Evolutionary conservation across 2,113 vertebrate species (phyloP).

Genomic region (Stigmatopora argus): DNA sequence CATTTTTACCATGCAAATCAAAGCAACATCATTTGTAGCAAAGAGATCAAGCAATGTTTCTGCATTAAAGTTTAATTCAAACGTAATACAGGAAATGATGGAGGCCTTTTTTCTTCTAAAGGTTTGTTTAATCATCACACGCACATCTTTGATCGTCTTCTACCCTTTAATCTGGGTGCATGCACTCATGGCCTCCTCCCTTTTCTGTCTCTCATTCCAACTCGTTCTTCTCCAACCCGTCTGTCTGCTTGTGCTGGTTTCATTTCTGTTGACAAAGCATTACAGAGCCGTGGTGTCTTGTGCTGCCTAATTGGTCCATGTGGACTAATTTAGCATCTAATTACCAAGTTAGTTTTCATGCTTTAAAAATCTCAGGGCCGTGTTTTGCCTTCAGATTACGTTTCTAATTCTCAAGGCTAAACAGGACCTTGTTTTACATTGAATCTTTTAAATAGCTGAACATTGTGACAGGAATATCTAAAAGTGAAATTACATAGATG

Average conservation of each 20-base stretch:
- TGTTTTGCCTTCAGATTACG: constrained; percentile 58
- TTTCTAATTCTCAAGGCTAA: constrained; percentile 52
- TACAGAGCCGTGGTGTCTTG: constrained; percentile 67
- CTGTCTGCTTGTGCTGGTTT: constrained; percentile 65
- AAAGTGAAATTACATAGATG: constrained; percentile 24
- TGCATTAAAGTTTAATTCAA: constrained; percentile 72
- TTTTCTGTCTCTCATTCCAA: constrained; percentile 55
- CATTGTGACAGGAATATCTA: constrained; percentile 33
- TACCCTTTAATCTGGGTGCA: constrained; percentile 72
- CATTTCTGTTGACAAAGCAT: constrained; percentile 76
- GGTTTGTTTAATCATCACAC: constrained; percentile 74
- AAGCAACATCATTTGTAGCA: constrained; percentile 68
- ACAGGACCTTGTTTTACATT: constrained; percentile 41
- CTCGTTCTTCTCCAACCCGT: constrained; percentile 57
- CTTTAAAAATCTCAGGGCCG: constrained; percentile 67
- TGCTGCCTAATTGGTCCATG: constrained; percentile 77
- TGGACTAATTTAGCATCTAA: constrained; percentile 79
- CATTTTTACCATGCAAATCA: constrained; percentile 62
- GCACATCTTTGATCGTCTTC: constrained; percentile 69
- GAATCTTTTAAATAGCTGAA: constrained; percentile 51
- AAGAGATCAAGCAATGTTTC: constrained; percentile 74
- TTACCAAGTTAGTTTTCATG: constrained; percentile 64
- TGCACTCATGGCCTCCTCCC: constrained; percentile 55
- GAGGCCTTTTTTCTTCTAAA: constrained; percentile 68
- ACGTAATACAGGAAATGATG: constrained; percentile 72